phyloP scores from a whole-genome alignment of 2,113 vertebrate species.

The Dicrurus megarhynchus region DNA sequence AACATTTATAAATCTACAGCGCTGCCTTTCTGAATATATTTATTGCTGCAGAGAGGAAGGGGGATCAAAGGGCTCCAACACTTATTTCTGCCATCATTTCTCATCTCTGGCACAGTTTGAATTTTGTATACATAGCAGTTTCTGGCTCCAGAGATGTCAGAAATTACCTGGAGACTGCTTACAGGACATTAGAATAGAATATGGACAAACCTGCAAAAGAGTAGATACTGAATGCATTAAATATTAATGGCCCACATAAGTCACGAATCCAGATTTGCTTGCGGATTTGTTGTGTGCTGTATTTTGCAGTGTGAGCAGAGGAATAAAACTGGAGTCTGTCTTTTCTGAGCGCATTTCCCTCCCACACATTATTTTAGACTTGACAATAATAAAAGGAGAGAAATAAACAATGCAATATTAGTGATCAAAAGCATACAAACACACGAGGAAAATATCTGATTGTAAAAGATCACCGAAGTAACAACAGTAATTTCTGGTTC shows the following conservation, averaged over 20 bases:
- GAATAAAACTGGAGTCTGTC: slow-evolving; percentile 2
- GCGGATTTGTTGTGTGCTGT: neutral
- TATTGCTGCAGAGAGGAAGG: slow-evolving; percentile 22
- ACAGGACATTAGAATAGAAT: slow-evolving; percentile 36
- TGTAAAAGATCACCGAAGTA: neutral
- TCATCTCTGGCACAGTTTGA: slow-evolving; percentile 31
- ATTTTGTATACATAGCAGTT: slow-evolving; percentile 40
- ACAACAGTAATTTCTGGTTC: neutral
- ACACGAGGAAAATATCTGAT: neutral
- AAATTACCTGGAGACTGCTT: slow-evolving; percentile 49
- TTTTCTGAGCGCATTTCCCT: neutral
- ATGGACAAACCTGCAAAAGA: neutral
- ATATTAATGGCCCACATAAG: slow-evolving; percentile 18
- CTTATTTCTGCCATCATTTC: slow-evolving; percentile 59
- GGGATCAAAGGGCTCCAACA: slow-evolving; percentile 58
- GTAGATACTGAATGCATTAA: neutral
- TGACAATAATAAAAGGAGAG: neutral
- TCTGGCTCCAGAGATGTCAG: slow-evolving; percentile 31
- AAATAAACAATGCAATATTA: neutral
- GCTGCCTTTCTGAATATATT: slow-evolving; percentile 52
- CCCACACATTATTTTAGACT: neutral
- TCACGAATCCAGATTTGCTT: slow-evolving; percentile 7
- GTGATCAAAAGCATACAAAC: neutral
- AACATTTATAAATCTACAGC: slow-evolving; percentile 61
- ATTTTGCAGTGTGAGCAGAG: neutral